A percentile compares a stretch with the other conserved stretches of the same genome.
phyloP scores from a whole-genome alignment of 1,140 invertebrate genomes.

The Nylanderia fulva region DNA sequence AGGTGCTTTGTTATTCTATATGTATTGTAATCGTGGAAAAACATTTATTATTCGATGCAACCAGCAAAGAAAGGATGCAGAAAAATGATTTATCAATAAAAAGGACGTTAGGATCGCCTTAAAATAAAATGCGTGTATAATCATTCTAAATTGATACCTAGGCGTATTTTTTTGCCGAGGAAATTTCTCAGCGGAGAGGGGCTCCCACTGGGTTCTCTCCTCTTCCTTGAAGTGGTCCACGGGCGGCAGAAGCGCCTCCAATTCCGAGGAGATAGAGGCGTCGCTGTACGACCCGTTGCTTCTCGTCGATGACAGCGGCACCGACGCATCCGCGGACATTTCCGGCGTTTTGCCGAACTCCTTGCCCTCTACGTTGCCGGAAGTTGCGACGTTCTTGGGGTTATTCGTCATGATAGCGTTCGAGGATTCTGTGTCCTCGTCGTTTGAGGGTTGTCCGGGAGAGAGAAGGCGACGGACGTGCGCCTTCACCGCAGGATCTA shows the following conservation, averaged over 20 bases:
- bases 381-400: slow-evolving; percentile 63
- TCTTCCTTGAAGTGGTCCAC: slow-evolving; percentile 85
- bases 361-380: slow-evolving; percentile 76
- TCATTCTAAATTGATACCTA: slow-evolving; percentile 72
- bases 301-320: slow-evolving; percentile 70
- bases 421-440: slow-evolving; percentile 67
- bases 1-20: too few species aligned
- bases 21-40: too few species aligned
- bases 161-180: slow-evolving; percentile 83
- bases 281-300: slow-evolving; percentile 86
- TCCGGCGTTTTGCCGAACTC: slow-evolving; percentile 71
- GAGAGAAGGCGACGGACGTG: slow-evolving; percentile 92
- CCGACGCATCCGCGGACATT: slow-evolving; percentile 72
- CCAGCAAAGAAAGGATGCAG: too few species aligned
- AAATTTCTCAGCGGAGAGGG: slow-evolving; percentile 84
- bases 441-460: slow-evolving; percentile 83
- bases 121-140: background rate
- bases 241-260: slow-evolving; percentile 85
- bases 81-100: too few species aligned
- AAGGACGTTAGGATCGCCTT: too few species aligned
- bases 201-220: slow-evolving; percentile 87
- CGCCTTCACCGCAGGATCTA: slow-evolving; percentile 94
- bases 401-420: slow-evolving; percentile 70
- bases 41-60: too few species aligned
- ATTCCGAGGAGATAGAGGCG: slow-evolving; percentile 83